Percentiles rank a stretch among this genome's conserved stretches.
These are phyloP conservation scores for Periophthalmus modestus DNA, from an alignment of 2,113 vertebrate species.

Conservation along the genomic window DNA sequence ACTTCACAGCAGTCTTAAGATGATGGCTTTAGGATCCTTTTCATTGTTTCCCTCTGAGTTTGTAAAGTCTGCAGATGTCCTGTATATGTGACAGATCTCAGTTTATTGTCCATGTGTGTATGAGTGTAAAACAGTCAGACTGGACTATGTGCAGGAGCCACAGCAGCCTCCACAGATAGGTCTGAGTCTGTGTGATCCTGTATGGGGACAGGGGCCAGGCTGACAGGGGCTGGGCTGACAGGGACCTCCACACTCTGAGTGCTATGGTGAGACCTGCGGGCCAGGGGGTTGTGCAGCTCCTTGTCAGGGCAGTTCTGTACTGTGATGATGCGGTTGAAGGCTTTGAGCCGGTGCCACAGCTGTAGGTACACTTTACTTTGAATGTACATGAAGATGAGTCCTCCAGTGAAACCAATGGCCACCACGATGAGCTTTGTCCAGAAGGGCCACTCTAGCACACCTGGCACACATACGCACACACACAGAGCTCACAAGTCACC, in stretches of 20 bases:
- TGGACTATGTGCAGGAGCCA: constrained; percentile 75
- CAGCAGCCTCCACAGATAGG: constrained; percentile 64
- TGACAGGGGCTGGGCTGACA: constrained; percentile 61
- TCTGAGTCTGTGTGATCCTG: constrained; percentile 76
- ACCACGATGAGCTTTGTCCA: constrained; percentile 97
- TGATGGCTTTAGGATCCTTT: constrained; percentile 41
- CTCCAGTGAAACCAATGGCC: constrained; percentile 88
- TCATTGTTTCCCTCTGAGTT: constrained; percentile 6
- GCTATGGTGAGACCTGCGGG: constrained; percentile 59
- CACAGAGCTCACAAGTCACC: background rate
- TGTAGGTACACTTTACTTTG: constrained; percentile 96
- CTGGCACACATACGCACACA: constrained; percentile 63
- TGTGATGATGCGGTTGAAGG: constrained; percentile 97
- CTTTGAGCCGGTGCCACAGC: constrained; percentile 94
- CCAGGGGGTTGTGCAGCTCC: constrained; percentile 79
- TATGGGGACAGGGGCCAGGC: constrained; percentile 35
- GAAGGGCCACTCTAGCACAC: constrained; percentile 95
- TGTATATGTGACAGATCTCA: background rate
- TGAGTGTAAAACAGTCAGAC: constrained; percentile 75
- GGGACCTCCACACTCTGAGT: constrained; percentile 80
- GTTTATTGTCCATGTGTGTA: background rate
- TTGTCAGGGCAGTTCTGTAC: constrained; percentile 97
- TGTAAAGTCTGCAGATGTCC: background rate
- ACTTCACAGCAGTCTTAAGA: constrained; percentile 12
- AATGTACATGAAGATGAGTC: constrained; percentile 97